Evolutionary conservation across 2,113 vertebrate species (phyloP).

Genomic region (Melanotaenia duboulayi): DNA sequence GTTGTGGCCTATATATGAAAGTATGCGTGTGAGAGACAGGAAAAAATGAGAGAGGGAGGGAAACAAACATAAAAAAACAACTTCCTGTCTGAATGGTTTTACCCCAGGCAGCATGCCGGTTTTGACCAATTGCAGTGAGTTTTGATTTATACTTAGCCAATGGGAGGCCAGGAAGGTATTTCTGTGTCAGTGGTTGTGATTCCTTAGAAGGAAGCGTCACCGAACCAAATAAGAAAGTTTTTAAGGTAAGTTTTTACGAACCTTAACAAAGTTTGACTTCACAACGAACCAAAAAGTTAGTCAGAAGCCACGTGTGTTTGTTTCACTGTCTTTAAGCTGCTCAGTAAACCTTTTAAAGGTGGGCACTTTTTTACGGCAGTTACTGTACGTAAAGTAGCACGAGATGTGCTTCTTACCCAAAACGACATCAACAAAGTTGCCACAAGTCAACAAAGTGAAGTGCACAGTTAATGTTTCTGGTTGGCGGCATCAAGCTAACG

Average conservation of each 20-base stretch:
- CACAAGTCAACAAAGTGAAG: background rate
- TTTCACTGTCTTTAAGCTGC: background rate
- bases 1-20: background rate
- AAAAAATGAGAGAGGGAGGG: too few species aligned
- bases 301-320: rapidly evolving
- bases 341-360: background rate
- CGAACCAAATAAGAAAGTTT: conserved; percentile 66
- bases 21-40: background rate
- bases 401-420: background rate
- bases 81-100: conserved; percentile 53
- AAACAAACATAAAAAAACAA: conserved; percentile 15
- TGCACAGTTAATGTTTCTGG: background rate
- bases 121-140: conserved; percentile 54
- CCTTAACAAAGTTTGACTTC: conserved; percentile 7
- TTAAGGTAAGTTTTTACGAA: conserved; percentile 68
- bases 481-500: background rate
- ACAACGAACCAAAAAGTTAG: background rate
- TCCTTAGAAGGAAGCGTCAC: conserved; percentile 58
- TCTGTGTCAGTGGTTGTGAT: conserved; percentile 55
- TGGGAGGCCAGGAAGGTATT: conserved; percentile 27
- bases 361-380: conserved; percentile 33
- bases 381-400: conserved; percentile 42
- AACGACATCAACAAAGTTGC: background rate
- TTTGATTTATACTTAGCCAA: conserved; percentile 54
- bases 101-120: background rate